Conservation (phyloP, 2,797 vertebrate genomes). For the Uromys caudimaculatus region DNA sequence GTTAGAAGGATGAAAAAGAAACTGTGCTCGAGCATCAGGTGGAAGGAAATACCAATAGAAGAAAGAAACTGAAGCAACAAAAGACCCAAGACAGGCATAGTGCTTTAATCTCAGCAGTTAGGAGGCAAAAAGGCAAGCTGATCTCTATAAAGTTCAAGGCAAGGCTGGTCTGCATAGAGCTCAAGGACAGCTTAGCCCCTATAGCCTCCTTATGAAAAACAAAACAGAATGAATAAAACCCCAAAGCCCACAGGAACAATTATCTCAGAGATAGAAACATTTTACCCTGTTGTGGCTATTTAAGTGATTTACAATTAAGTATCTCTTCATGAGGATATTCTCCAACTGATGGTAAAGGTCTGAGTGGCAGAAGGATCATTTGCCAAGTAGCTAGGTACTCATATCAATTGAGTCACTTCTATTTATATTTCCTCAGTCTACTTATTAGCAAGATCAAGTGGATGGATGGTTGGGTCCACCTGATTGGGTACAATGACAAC, state of each 20-base stretch:
- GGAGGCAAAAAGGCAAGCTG: not conserved
- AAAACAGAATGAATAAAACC: constrained; percentile 31
- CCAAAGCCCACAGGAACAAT: constrained; percentile 53
- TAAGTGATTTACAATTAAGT: constrained; percentile 70
- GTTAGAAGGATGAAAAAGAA: constrained; percentile 28
- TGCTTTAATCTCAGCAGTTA: not conserved
- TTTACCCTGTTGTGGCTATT: constrained; percentile 60
- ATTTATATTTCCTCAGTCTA: constrained; percentile 30
- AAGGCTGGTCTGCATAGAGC: not conserved
- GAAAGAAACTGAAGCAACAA: constrained; percentile 27
- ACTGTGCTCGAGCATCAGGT: not conserved
- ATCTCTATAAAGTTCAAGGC: not conserved
- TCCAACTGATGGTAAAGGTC: constrained; percentile 48
- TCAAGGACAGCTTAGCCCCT: not conserved
- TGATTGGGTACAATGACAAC: constrained; percentile 31
- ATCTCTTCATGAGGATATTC: constrained; percentile 44
- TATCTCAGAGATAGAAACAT: constrained; percentile 50
- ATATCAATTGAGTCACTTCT: constrained; percentile 55
- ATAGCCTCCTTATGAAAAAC: not conserved
- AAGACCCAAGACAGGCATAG: constrained; percentile 45
- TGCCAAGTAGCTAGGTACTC: constrained; percentile 48
- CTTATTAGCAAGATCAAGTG: constrained; percentile 64
- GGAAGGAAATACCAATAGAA: not conserved
- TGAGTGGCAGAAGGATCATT: not conserved
- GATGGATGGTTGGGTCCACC: not conserved